Conservation (phyloP, 2,113 vertebrate genomes). For the Callopanchax toddi region DNA sequence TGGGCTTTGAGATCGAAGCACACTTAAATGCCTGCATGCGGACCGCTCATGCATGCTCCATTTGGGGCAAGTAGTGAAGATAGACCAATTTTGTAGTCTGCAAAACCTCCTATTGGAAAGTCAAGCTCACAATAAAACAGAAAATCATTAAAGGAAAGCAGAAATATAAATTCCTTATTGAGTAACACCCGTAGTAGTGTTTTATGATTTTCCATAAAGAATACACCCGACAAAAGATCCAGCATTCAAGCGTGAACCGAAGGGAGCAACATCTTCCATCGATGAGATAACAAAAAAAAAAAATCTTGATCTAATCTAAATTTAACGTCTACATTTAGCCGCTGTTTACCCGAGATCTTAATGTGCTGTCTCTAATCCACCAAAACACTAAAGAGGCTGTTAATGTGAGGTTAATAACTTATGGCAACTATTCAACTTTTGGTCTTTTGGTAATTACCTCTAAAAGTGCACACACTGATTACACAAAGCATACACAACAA, state of each 20-base stretch:
- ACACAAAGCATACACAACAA: not conserved
- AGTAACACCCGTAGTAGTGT: constrained; percentile 5
- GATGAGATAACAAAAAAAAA: not conserved
- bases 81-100: constrained; percentile 49
- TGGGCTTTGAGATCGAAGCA: constrained; percentile 61
- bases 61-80: constrained; percentile 33
- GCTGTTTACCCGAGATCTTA: not conserved
- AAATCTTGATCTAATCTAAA: not conserved
- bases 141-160: constrained; percentile 43
- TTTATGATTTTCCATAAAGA: constrained; percentile 47
- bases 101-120: constrained; percentile 35
- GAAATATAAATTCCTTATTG: constrained; percentile 37
- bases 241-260: not conserved
- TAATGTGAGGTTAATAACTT: constrained; percentile 2
- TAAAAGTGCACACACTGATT: not conserved
- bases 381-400: not conserved
- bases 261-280: not conserved
- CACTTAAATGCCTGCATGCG: constrained; percentile 56
- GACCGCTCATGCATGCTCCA: constrained; percentile 50
- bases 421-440: not conserved
- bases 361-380: not conserved
- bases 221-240: not conserved
- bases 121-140: constrained; percentile 39
- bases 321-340: not conserved
- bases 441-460: constrained; percentile 1